These are phyloP conservation scores for Siniperca knerii DNA, from an alignment of 2,113 vertebrate species.

Conservation along the genomic window DNA sequence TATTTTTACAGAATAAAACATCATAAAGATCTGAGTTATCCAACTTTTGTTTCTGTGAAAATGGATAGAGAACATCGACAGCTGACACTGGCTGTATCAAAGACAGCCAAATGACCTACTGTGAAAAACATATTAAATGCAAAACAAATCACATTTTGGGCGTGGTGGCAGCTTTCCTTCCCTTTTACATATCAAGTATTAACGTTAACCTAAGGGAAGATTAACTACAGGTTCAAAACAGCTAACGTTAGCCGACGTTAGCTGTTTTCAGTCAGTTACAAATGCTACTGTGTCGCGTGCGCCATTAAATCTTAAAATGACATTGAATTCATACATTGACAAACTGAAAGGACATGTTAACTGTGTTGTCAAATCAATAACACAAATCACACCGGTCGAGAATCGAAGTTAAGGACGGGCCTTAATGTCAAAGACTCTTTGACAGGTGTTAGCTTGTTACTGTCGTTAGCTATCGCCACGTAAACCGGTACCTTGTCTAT, in stretches of 20 bases:
- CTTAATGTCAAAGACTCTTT: background rate
- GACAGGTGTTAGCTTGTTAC: conserved; percentile 47
- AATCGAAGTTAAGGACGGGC: conserved; percentile 25
- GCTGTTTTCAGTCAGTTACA: background rate
- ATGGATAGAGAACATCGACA: background rate
- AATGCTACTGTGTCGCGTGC: background rate
- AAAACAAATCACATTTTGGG: background rate
- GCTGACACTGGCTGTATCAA: background rate
- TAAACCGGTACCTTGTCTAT: conserved; percentile 90
- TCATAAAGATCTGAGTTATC: background rate
- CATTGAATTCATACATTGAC: background rate
- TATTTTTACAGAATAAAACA: background rate
- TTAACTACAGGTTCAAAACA: conserved; percentile 24
- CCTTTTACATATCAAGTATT: background rate
- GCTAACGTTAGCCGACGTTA: conserved; percentile 47
- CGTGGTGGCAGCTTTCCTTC: background rate
- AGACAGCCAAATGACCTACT: background rate
- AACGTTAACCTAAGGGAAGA: background rate
- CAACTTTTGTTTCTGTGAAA: background rate
- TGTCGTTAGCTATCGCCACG: background rate
- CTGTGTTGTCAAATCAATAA: background rate
- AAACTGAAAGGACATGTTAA: rapidly evolving
- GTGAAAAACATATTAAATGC: background rate
- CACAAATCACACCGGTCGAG: rapidly evolving
- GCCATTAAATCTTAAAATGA: background rate